Base-by-base conservation (phyloP, 2,888 invertebrate genomes). In the Caenorhabditis sp. region DNA sequence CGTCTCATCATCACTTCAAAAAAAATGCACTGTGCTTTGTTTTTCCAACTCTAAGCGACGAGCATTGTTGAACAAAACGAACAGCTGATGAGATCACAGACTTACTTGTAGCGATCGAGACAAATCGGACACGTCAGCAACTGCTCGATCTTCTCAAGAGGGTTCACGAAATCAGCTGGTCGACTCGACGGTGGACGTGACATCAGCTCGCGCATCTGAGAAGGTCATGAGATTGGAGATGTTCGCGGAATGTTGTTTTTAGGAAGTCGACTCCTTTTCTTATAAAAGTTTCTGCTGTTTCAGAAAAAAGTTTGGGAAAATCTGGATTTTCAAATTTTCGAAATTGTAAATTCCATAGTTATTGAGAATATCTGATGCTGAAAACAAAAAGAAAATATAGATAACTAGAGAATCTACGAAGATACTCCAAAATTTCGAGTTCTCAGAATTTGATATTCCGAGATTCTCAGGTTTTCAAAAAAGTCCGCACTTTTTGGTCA, bases 81-180 rank as follows among this genome's bases (percentile, higher is more conserved):
- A 80, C 79, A 80, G 72, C 70, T 80, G 79, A 63, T 68, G 54
- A 56, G 66, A 77, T n/a, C 26, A 68, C 49, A 77, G 24, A 85
- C 87, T 76, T 84, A 90, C 90, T 90, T 91, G 87, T 96, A 99
- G 92, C 98, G 95, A 94, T 99, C 98, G 93, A 98, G 94, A 93
- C 99, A 99, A 93, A 99, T 97, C 93, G 98, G 96, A 94, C 99
- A 99, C 89, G 97, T 97, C 93, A 99, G 94, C 93, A 99, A 94
- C 94, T 97, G 97, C 94, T 98, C 98, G 77, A 94, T 91, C 86
- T 93, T 92, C 84, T 92, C 92, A 69, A 92, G 86, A 26, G 92
- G 92, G 77, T 92, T 92, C 54, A 85, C 86, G 64, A 89, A 90
- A 63, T 89, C 90, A 35, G 88, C 80, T 49, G 88, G 89, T 19